Evolutionary conservation across 2,888 invertebrate species (phyloP).

Genomic region (Cyclophora albipunctata): DNA sequence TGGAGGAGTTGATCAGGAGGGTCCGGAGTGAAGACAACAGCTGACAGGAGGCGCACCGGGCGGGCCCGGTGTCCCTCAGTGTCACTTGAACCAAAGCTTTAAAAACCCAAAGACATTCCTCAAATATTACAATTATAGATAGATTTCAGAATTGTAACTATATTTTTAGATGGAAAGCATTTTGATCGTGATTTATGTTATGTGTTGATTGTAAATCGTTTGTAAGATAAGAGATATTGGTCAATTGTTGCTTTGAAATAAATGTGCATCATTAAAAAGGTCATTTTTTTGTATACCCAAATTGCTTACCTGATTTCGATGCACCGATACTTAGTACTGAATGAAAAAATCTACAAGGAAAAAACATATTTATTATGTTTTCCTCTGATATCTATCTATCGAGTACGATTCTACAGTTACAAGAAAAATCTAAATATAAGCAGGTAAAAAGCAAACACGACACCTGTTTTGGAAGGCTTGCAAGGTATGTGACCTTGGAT

Average conservation of each 20-base stretch:
- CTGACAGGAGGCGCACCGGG: constrained; percentile 68
- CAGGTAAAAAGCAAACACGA: constrained; percentile 3
- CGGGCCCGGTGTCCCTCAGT: constrained; percentile 44
- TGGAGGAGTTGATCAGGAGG: constrained; percentile 59
- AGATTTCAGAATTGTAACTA: constrained; percentile 2
- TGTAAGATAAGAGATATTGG: constrained; percentile 13
- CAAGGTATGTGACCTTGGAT: no score
- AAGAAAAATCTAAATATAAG: background rate
- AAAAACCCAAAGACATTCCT: constrained; percentile 24
- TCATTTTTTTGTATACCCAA: no score
- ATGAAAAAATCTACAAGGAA: no score
- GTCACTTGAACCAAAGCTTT: constrained; percentile 26
- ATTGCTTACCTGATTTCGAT: no score
- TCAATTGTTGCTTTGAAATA: constrained; percentile 36
- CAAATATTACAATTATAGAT: constrained; percentile 3
- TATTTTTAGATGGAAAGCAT: constrained; percentile 23
- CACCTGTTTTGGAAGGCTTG: background rate
- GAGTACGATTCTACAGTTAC: no score
- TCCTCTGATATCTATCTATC: no score
- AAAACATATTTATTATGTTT: no score
- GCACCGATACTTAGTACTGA: no score
- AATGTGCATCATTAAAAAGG: constrained; percentile 11
- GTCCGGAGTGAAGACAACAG: constrained; percentile 63
- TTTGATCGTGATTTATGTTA: constrained; percentile 23
- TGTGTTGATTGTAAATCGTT: constrained; percentile 25